phyloP scores from a whole-genome alignment of 1,140 invertebrate genomes.

The Holotrichia oblita region DNA sequence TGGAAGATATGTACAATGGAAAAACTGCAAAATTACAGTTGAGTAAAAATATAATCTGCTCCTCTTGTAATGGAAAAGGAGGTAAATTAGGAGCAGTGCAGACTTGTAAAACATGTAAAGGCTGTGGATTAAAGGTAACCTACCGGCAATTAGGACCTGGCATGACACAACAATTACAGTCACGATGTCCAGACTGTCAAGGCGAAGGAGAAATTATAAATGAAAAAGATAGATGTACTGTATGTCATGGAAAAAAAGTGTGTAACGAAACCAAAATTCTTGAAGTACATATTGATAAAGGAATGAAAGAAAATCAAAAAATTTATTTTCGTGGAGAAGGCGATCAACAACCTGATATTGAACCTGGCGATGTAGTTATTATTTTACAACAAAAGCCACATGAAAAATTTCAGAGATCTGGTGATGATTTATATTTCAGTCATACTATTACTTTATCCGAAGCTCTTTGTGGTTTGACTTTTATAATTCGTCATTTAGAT shows the following conservation, averaged over 20 bases:
- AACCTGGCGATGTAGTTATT: constrained; percentile 89
- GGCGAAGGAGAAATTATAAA: constrained; percentile 79
- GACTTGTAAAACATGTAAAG: constrained; percentile 80
- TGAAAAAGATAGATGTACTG: constrained; percentile 82
- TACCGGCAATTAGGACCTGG: constrained; percentile 78
- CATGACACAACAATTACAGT: constrained; percentile 87
- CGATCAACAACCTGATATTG: constrained; percentile 86
- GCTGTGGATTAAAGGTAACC: constrained; percentile 77
- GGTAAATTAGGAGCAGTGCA: constrained; percentile 79
- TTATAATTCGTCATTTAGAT: constrained; percentile 87
- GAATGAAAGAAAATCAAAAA: constrained; percentile 87
- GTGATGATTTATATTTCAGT: constrained; percentile 80
- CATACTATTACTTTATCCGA: constrained; percentile 83
- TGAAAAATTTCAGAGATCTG: constrained; percentile 76
- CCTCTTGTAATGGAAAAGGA: constrained; percentile 83
- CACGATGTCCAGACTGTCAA: constrained; percentile 74
- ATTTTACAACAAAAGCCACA: constrained; percentile 87
- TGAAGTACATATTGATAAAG: constrained; percentile 91
- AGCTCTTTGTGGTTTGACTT: constrained; percentile 88
- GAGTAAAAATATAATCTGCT: too few relatives aligned
- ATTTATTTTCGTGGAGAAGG: constrained; percentile 89
- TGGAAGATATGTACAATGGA: constrained; percentile 94
- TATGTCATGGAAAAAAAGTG: constrained; percentile 85
- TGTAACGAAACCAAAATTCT: constrained; percentile 81
- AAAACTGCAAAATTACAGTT: constrained; percentile 84